These are phyloP conservation scores for Glossosoma conforme DNA, from an alignment of 1,140 invertebrate genomes.

Conservation along the genomic window DNA sequence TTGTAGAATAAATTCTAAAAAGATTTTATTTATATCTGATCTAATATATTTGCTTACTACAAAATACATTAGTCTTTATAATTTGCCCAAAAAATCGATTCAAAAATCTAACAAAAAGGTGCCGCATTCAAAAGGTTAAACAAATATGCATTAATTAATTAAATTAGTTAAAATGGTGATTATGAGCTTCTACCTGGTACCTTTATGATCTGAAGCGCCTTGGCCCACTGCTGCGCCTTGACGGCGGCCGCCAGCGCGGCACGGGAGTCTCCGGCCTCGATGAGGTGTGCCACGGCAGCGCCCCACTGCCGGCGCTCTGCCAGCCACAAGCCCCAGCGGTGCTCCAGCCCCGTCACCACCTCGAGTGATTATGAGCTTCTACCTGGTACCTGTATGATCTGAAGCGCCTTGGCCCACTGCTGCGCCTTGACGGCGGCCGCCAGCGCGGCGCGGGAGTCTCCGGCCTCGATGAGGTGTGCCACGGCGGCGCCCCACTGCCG, in stretches of 20 bases:
- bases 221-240: conserved; percentile 89
- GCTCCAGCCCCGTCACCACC: conserved; percentile 86
- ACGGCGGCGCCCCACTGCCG: conserved; percentile 93
- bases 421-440: conserved; percentile 88
- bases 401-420: conserved; percentile 95
- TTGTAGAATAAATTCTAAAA: too few species aligned
- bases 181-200: too few species aligned
- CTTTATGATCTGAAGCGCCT: conserved; percentile 90
- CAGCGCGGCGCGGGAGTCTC: conserved; percentile 79
- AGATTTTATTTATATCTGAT: too few species aligned
- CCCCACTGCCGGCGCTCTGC: conserved; percentile 80
- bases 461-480: conserved; percentile 95
- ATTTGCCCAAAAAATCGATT: too few species aligned
- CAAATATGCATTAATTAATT: too few species aligned
- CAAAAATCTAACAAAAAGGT: too few species aligned
- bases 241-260: conserved; percentile 91
- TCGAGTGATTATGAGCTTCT: too few species aligned
- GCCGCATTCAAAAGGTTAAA: too few species aligned
- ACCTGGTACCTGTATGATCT: conserved; percentile 73
- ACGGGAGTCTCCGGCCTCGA: conserved; percentile 84
- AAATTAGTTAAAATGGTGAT: too few species aligned
- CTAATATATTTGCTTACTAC: too few species aligned
- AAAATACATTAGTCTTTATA: too few species aligned
- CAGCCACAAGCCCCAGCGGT: conserved; percentile 90
- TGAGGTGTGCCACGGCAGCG: conserved; percentile 94